Percentiles rank a stretch among this genome's conserved stretches.
These are phyloP conservation scores for Zosterops borbonicus DNA, from an alignment of 2,113 vertebrate genomes.

Conservation along the genomic window DNA sequence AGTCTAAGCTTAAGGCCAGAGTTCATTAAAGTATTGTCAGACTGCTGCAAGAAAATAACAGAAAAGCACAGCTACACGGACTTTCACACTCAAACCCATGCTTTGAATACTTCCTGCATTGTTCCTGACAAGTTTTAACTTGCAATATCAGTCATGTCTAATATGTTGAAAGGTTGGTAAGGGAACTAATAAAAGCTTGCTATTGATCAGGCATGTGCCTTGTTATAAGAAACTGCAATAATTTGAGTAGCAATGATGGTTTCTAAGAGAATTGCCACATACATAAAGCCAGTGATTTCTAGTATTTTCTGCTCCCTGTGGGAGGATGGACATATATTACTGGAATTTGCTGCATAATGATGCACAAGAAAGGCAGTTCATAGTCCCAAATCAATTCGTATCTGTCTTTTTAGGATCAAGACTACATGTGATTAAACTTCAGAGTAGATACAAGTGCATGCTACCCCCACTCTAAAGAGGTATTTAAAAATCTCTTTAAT, in stretches of 20 bases:
- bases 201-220: slow-evolving; percentile 16
- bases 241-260: slow-evolving; percentile 10
- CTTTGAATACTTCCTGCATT: not conserved
- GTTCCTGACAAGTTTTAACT: not conserved
- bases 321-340: slow-evolving; percentile 12
- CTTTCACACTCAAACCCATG: not conserved
- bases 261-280: slow-evolving; percentile 21
- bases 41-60: not conserved
- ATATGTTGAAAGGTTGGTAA: not conserved
- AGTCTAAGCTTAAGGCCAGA: not conserved
- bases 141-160: not conserved
- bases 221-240: slow-evolving; percentile 29
- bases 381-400: not conserved
- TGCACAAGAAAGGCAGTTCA: slow-evolving; percentile 20
- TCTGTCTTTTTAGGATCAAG: not conserved
- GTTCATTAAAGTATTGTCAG: not conserved
- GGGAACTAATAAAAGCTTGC: not conserved
- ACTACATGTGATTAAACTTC: slow-evolving; percentile 12
- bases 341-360: slow-evolving; percentile 11
- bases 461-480: not conserved
- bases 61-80: not conserved
- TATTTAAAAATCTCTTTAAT: not conserved
- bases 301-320: not conserved
- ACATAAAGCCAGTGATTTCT: slow-evolving; percentile 5
- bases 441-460: not conserved